These are phyloP conservation scores for Anthophora plumipes DNA, from an alignment of 2,888 invertebrate genomes.

Conservation along the genomic window DNA sequence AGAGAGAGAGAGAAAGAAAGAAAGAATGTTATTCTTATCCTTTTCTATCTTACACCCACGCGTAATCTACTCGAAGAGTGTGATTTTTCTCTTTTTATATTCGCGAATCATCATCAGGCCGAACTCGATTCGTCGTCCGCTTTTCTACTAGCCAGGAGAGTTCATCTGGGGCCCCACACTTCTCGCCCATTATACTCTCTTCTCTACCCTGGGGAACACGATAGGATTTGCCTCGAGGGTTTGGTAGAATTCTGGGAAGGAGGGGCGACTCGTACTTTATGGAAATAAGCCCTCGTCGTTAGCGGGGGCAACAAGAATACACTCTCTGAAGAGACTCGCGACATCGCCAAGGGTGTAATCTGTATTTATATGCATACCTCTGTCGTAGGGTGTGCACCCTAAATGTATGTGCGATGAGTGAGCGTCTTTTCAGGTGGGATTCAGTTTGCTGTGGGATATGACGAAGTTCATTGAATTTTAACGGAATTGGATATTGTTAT, in stretches of 20 bases:
- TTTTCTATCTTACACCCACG: slow-evolving; percentile 67
- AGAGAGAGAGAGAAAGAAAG: no score
- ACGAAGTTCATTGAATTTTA: neutral
- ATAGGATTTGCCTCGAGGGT: slow-evolving; percentile 38
- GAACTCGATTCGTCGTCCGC: slow-evolving; percentile 3
- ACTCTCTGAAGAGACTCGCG: slow-evolving; percentile 48
- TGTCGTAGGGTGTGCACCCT: no score
- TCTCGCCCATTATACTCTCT: slow-evolving; percentile 33
- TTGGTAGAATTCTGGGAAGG: slow-evolving; percentile 67
- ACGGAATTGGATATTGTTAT: no score
- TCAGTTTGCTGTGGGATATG: neutral
- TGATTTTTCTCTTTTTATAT: slow-evolving; percentile 34
- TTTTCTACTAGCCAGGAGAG: slow-evolving; percentile 27
- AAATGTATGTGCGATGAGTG: neutral
- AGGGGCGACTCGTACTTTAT: slow-evolving; percentile 71
- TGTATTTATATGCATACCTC: slow-evolving; percentile 23
- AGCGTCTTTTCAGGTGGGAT: neutral
- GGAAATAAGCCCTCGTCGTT: slow-evolving; percentile 76
- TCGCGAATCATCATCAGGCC: slow-evolving; percentile 32
- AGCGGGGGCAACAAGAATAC: slow-evolving; percentile 51
- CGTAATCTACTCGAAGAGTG: slow-evolving; percentile 36
- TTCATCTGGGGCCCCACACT: slow-evolving; percentile 29
- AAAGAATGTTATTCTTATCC: slow-evolving; percentile 31
- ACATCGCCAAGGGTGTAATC: slow-evolving; percentile 40
- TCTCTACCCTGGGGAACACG: slow-evolving; percentile 19